These are phyloP conservation scores for Zaprionus lineosus DNA, from an alignment of 2,888 invertebrate genomes.

Conservation along the genomic window DNA sequence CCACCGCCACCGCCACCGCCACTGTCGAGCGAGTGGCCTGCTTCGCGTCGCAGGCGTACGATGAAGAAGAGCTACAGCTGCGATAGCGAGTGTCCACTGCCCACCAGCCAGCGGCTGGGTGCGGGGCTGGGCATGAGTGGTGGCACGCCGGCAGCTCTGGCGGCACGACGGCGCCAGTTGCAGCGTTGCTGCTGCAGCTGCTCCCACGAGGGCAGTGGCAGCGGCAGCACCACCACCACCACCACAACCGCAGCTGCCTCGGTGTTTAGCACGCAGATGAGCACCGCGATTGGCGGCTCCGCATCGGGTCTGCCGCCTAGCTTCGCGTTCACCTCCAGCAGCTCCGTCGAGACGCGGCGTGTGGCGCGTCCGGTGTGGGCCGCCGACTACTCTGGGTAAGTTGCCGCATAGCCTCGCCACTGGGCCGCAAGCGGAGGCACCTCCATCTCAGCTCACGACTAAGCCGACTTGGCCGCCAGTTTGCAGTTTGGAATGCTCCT, in stretches of 20 bases:
- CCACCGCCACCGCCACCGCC: constrained; percentile 5
- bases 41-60: constrained; percentile 53
- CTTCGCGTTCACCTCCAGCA: constrained; percentile 68
- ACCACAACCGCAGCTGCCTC: constrained; percentile 55
- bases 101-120: constrained; percentile 33
- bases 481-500: constrained; percentile 48
- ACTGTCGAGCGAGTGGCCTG: constrained; percentile 19
- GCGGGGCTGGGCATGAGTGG: constrained; percentile 47
- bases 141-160: constrained; percentile 52
- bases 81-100: constrained; percentile 74
- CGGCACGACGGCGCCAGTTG: constrained; percentile 54
- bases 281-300: constrained; percentile 16
- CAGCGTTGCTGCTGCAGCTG: constrained; percentile 60
- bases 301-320: constrained; percentile 11
- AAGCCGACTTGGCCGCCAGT: constrained; percentile 29
- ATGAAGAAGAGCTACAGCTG: constrained; percentile 82
- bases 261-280: constrained; percentile 19
- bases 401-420: constrained; percentile 37
- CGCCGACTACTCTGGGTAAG: constrained; percentile 87
- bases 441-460: constrained; percentile 7
- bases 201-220: constrained; percentile 64
- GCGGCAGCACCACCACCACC: constrained; percentile 81
- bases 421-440: constrained; percentile 5
- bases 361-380: constrained; percentile 85
- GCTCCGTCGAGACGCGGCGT: constrained; percentile 67